Base-by-base conservation (phyloP, 2,113 vertebrate species). In the Orientallactaga bullata region DNA sequence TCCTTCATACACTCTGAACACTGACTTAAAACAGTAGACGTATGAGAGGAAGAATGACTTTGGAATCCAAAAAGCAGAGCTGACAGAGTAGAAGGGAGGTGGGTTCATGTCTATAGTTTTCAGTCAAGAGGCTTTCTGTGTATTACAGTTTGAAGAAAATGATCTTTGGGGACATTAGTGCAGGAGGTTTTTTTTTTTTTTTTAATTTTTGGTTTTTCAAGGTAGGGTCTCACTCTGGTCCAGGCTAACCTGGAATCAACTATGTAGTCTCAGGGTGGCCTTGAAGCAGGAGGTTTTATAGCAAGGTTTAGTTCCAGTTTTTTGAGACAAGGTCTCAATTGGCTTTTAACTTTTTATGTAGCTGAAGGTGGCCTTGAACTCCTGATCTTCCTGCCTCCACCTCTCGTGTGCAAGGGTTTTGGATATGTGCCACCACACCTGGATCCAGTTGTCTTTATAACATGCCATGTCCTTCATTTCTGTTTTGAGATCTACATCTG, bases 61-160 rank as follows among this genome's bases (percentile, higher is more conserved):
- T 79, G 47, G 68, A 42, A 81, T 85, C 37, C 16, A 21, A 78
- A 58, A 1, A 73, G 7, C 37, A 71, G 32, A 24, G 10, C n/a
- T 79, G 71, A 35, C 12, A 16, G 16, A 9, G 13, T 28, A 47
- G 10, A n/a, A 76, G 58, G 65, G 37, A 82, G 12, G 51, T 82
- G 42, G 37, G 77, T 35, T 30, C 16, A 24, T 85, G 18, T 26
- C 61, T 42, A 0, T 47, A 68, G 68, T 79, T 61, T 79, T 93
- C 30, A 80, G 28, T 69, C 58, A 60, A 47, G 78, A 89, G 32
- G 73, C 26, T 89, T 23, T 58, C 77, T 60, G 55, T 16, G 78
- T 51, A 74, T 63, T 93, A 16, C 84, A 84, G 1, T 92, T 90
- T 74, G 26, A 42, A 81, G 72, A 61, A 95, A 88, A 32, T 39